A percentile compares a stretch with the other conserved stretches of the same genome.
phyloP scores from a whole-genome alignment of 2,797 vertebrate species.

The Notamacropus eugenii region DNA sequence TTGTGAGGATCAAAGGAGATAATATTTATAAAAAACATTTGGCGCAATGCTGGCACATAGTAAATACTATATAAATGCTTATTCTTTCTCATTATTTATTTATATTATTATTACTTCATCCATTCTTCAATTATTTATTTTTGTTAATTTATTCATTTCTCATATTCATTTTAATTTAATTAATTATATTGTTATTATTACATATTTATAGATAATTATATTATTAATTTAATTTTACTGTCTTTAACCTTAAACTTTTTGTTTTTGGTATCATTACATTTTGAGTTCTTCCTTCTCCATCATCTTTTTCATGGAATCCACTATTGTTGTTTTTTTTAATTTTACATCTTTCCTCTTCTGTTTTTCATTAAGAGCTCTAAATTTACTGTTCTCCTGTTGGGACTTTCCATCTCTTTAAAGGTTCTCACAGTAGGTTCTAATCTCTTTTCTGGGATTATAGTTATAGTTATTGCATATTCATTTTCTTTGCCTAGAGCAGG shows the following conservation, averaged over 20 bases:
- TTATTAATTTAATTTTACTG: neutral
- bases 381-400: neutral
- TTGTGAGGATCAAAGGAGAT: neutral
- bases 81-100: neutral
- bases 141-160: no score
- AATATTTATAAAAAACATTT: neutral
- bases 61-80: neutral
- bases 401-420: neutral
- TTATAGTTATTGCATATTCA: neutral
- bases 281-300: neutral
- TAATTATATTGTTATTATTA: no score
- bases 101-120: neutral
- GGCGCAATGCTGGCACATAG: neutral
- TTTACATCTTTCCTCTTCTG: neutral
- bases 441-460: neutral
- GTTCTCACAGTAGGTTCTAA: neutral
- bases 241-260: neutral
- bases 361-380: neutral
- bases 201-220: no score
- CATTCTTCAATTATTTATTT: no score
- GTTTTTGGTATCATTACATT: neutral
- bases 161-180: no score
- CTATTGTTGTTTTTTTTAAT: neutral
- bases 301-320: neutral
- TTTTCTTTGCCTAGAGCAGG: neutral